These are phyloP conservation scores for Centruroides vittatus DNA, from an alignment of 1,140 invertebrate genomes.

Conservation along the genomic window DNA sequence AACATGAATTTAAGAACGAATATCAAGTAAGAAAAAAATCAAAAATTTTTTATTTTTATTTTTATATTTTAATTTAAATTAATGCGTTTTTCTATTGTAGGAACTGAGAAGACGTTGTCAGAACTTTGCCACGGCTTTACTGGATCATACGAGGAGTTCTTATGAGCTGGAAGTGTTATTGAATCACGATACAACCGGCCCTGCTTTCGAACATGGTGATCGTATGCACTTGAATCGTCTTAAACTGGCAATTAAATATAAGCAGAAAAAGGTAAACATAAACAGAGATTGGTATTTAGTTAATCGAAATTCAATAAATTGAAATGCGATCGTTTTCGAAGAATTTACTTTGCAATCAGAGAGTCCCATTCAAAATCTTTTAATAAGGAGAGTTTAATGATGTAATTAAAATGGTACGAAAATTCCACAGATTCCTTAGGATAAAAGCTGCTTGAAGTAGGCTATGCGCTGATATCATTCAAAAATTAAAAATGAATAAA, in stretches of 20 bases:
- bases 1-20: constrained; percentile 86
- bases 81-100: constrained; percentile 16
- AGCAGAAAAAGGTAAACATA: constrained; percentile 81
- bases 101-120: constrained; percentile 87
- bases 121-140: constrained; percentile 87
- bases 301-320: neutral
- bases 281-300: neutral
- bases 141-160: constrained; percentile 90
- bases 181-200: constrained; percentile 48
- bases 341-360: too few species aligned
- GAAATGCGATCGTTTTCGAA: too few species aligned
- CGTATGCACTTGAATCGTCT: constrained; percentile 85
- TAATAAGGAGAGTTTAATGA: too few species aligned
- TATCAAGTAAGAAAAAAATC: constrained; percentile 30
- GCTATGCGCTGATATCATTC: too few species aligned
- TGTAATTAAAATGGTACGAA: too few species aligned
- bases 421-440: too few species aligned
- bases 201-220: constrained; percentile 32
- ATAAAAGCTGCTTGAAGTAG: too few species aligned
- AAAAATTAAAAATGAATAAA: too few species aligned
- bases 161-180: constrained; percentile 88
- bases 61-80: too few species aligned
- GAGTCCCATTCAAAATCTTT: too few species aligned
- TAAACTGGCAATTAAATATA: constrained; percentile 89
- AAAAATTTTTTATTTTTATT: neutral